Evolutionary conservation across 2,888 invertebrate species (phyloP).

Genomic region (Stenodera caucasica): DNA sequence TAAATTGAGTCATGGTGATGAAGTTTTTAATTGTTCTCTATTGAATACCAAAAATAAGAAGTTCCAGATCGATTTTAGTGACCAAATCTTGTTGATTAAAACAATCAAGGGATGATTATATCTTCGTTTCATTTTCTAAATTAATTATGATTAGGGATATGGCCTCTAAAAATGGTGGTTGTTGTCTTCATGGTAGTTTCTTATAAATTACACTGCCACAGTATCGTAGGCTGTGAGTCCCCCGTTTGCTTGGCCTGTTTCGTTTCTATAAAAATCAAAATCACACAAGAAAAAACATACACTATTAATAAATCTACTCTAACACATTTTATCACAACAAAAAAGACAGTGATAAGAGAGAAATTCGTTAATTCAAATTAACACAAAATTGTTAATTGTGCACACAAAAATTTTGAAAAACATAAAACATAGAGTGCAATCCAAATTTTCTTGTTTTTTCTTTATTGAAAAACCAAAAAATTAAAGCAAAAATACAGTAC

Average conservation of each 20-base stretch:
- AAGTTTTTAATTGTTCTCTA: not conserved
- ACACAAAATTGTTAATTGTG: slow-evolving; percentile 26
- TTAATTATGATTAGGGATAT: slow-evolving; percentile 4
- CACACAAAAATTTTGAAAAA: slow-evolving; percentile 39
- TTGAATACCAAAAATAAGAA: not conserved
- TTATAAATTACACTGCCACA: slow-evolving; percentile 98
- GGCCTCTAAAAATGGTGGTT: slow-evolving; percentile 13
- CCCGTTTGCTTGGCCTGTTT: slow-evolving; percentile 84
- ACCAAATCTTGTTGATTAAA: not conserved
- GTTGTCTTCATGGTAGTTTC: slow-evolving; percentile 35
- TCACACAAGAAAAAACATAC: slow-evolving; percentile 13
- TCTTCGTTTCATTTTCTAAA: not conserved
- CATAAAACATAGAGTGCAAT: slow-evolving; percentile 33
- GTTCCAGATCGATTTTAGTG: not conserved
- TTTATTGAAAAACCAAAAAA: slow-evolving; percentile 17
- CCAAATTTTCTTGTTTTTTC: not conserved
- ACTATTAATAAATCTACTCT: slow-evolving; percentile 1
- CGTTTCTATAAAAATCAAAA: slow-evolving; percentile 71
- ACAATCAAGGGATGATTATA: not conserved
- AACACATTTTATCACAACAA: not conserved
- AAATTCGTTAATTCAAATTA: not conserved
- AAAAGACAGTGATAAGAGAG: not conserved
- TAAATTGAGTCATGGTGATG: not conserved
- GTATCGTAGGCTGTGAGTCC: slow-evolving; percentile 98
- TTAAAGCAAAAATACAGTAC: slow-evolving; percentile 32